A percentile compares a stretch with the other conserved stretches of the same genome.
These are phyloP conservation scores for Bimastos eiseni DNA, from an alignment of 2,888 invertebrate species.

Conservation along the genomic window DNA sequence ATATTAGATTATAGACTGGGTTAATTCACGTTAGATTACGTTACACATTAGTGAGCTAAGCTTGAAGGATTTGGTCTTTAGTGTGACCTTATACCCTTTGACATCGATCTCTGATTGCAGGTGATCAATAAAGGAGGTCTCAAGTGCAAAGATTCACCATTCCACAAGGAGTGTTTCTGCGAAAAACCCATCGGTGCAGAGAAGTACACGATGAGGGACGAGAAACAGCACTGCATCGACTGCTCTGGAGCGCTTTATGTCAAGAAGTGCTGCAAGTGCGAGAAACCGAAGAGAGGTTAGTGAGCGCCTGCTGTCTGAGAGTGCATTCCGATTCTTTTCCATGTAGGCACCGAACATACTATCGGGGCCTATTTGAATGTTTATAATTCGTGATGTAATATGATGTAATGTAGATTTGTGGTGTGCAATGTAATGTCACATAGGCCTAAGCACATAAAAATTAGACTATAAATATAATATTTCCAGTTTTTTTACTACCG, in stretches of 20 bases:
- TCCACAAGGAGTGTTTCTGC: conserved; percentile 35
- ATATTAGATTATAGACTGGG: not conserved
- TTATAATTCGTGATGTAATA: no score
- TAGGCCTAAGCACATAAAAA: no score
- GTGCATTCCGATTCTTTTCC: not conserved
- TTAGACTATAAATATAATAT: no score
- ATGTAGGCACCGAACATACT: not conserved
- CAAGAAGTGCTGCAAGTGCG: conserved; percentile 32
- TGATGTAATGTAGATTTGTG: no score
- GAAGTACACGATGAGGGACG: conserved; percentile 27
- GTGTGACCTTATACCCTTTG: not conserved
- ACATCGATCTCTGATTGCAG: not conserved
- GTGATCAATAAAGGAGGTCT: conserved; percentile 28
- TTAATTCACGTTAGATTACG: not conserved
- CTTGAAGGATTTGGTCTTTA: not conserved
- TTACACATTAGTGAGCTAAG: not conserved
- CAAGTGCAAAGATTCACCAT: conserved; percentile 23
- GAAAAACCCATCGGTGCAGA: conserved; percentile 19
- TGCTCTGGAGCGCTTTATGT: conserved; percentile 25
- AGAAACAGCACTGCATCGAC: conserved; percentile 31
- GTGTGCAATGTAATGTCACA: no score
- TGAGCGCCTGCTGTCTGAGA: not conserved
- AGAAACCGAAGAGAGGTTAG: conserved; percentile 30
- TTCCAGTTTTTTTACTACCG: no score
- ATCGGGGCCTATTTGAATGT: no score